A percentile compares a stretch with the other conserved stretches of the same genome.
Evolutionary conservation across 2,113 vertebrate species (phyloP).

Genomic region (Malurus elegans): DNA sequence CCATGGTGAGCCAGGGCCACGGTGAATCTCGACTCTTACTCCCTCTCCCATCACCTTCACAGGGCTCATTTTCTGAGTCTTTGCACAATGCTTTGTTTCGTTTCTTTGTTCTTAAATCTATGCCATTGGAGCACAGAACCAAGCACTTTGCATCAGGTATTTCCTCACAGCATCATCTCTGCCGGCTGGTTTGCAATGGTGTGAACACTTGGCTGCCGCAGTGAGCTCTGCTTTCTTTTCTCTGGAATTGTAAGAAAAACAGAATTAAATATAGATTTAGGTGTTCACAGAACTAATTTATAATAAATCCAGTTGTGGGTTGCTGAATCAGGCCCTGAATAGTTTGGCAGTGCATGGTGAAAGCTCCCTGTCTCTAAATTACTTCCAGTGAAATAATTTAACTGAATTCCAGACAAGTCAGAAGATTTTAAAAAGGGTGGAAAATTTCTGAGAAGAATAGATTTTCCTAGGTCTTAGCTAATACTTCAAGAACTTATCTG

Average conservation of each 20-base stretch:
- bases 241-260: neutral
- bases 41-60: neutral
- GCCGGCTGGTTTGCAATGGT: neutral
- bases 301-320: neutral
- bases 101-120: neutral
- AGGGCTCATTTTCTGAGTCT: neutral
- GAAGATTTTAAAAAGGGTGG: conserved; percentile 6
- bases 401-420: neutral
- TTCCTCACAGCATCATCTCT: neutral
- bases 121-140: neutral
- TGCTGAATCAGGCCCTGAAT: neutral
- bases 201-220: neutral
- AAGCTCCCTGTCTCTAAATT: neutral
- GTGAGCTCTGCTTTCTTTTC: neutral
- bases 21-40: accelerated
- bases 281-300: neutral
- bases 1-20: neutral
- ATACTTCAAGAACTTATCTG: neutral
- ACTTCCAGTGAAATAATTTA: conserved; percentile 19
- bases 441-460: neutral
- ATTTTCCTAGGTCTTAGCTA: neutral
- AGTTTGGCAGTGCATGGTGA: neutral
- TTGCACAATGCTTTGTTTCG: neutral
- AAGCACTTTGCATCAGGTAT: neutral
- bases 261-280: neutral